Evolutionary conservation across 2,113 vertebrate species (phyloP).

Genomic region (Mesembrinibis cayennensis): DNA sequence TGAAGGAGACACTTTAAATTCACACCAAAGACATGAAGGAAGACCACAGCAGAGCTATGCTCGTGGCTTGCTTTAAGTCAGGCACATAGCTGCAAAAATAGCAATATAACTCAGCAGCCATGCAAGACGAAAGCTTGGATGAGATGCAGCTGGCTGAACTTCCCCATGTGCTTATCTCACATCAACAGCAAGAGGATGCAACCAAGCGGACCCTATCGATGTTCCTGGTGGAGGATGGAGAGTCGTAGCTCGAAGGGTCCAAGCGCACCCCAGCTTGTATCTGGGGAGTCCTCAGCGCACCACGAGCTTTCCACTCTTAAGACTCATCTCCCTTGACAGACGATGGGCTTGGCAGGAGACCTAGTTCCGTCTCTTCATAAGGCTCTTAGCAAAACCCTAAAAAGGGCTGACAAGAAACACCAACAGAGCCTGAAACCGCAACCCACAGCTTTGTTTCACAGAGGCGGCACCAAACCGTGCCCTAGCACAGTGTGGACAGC

Average conservation of each 20-base stretch:
- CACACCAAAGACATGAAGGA: neutral
- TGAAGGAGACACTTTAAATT: neutral
- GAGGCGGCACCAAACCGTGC: fast-evolving
- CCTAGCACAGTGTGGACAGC: fast-evolving
- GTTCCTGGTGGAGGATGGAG: neutral
- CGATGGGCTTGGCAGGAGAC: neutral
- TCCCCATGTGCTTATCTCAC: fast-evolving
- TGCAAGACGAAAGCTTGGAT: neutral
- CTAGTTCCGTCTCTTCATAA: neutral
- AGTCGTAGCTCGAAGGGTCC: fast-evolving
- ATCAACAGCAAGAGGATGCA: neutral
- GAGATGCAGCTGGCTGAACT: neutral
- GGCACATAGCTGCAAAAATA: neutral
- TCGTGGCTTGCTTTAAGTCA: neutral
- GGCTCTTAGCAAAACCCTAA: neutral
- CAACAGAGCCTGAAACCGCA: neutral
- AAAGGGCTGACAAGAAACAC: neutral
- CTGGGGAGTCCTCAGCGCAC: neutral
- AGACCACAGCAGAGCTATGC: neutral
- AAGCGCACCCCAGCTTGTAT: neutral
- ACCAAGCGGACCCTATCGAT: neutral
- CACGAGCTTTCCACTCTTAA: fast-evolving
- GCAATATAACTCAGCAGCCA: neutral
- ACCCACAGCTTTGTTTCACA: neutral
- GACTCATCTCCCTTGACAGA: neutral